Evolutionary conservation across 2,888 invertebrate genomes (phyloP).

Genomic region (Bombylius discolor): DNA sequence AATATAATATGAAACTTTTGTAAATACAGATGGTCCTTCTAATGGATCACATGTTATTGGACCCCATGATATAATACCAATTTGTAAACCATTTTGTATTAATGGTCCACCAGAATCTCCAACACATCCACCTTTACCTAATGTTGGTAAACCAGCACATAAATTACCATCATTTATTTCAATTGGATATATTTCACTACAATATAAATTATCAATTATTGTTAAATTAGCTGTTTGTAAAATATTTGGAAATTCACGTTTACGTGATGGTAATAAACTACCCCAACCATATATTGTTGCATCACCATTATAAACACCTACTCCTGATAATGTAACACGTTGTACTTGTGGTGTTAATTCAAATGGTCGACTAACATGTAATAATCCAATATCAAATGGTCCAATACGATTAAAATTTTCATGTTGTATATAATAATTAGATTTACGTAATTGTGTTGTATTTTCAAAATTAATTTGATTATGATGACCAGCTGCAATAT

Average conservation of each 20-base stretch:
- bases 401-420: conserved; percentile 7
- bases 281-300: conserved; percentile 14
- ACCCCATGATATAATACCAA: conserved; percentile 35
- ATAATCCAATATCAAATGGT: conserved; percentile 13
- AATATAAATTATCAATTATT: conserved; percentile 5
- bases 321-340: conserved; percentile 2
- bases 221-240: conserved; percentile 10
- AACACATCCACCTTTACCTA: conserved; percentile 12
- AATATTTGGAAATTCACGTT: conserved; percentile 6
- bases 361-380: conserved; percentile 10
- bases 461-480: background rate
- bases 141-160: conserved; percentile 11
- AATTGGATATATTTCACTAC: conserved; percentile 4
- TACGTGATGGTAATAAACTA: conserved; percentile 2
- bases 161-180: conserved; percentile 9
- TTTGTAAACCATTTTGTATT: conserved; percentile 13
- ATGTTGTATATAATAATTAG: conserved; percentile 5
- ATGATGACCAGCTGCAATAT: conserved; percentile 8
- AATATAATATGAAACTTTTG: conserved; percentile 25
- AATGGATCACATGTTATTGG: conserved; percentile 23
- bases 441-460: conserved; percentile 2
- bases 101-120: conserved; percentile 19
- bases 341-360: conserved; percentile 6
- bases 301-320: conserved; percentile 1
- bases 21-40: conserved; percentile 27